phyloP scores from a whole-genome alignment of 1,140 invertebrate species.

The Ooceraea biroi region DNA sequence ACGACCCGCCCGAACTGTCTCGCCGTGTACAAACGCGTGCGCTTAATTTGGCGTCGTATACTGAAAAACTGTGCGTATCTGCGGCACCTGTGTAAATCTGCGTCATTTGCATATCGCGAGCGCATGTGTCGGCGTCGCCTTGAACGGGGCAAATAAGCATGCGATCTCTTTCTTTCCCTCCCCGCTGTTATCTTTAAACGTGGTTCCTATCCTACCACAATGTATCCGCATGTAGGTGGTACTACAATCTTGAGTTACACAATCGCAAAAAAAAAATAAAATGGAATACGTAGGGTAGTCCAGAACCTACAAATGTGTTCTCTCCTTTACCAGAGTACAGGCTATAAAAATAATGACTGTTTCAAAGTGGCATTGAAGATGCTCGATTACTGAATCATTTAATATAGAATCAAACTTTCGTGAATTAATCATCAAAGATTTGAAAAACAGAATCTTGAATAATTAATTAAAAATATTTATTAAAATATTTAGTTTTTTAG shows the following conservation, averaged over 20 bases:
- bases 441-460: too few relatives aligned
- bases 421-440: too few relatives aligned
- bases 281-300: background rate
- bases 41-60: conserved; percentile 11
- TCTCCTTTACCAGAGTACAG: background rate
- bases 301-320: background rate
- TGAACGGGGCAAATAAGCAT: conserved; percentile 21
- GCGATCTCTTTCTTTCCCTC: conserved; percentile 39
- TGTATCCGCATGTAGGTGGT: background rate
- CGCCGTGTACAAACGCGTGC: background rate
- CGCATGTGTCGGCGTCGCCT: conserved; percentile 43
- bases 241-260: conserved; percentile 16
- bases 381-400: too few relatives aligned
- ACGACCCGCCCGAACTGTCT: conserved; percentile 9
- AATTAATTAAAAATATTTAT: too few relatives aligned
- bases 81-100: conserved; percentile 70
- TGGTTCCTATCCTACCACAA: conserved; percentile 55
- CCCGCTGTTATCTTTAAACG: conserved; percentile 23
- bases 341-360: background rate
- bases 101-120: conserved; percentile 57
- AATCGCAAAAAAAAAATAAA: background rate
- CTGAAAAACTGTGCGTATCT: conserved; percentile 9
- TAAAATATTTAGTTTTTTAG: too few relatives aligned
- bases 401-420: too few relatives aligned
- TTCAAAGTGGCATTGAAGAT: too few relatives aligned